Base-by-base conservation (phyloP, 2,797 vertebrate genomes). In the Clarias platycephalus region DNA sequence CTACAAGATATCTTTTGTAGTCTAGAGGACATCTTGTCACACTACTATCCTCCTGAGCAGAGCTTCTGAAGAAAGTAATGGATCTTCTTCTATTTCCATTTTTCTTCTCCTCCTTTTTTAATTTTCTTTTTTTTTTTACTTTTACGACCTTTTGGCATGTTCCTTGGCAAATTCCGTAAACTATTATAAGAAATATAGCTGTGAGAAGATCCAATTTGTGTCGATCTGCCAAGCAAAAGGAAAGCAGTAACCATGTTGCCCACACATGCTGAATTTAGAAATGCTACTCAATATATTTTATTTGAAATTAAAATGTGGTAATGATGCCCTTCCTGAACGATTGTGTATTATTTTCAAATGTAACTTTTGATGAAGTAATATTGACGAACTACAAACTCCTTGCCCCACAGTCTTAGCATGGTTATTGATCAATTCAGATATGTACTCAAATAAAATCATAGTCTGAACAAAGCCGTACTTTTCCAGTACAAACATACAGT, bases 121-220 rank as follows among this genome's bases (percentile, higher is more conserved):
- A 53, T 53, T 34, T 55, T 34, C 34, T 5, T 22, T 57, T 76
- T 13, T 22, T 24, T 62, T 62, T 40, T 60, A 0, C 5, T 8
- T 63, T 78, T 16, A 28, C 22, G 28, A 80, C 37, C 60, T 80
- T 80, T 80, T 66, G 62, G 62, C 63, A 55, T 80, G 57, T 40
- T 78, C 58, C 76, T 78, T 78, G 76, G 76, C 76, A 78, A 34
- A 80, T 80, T 63, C n/a, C 1, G 2, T 66, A 80, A 4, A 53
- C 62, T 80, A 53, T 49, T 80, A 5, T 66, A 53, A 80, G 60
- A 78, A 62, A n/a, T 40, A 78, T 78, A 1, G 1, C 76, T 62
- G 31, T 37, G 58, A 62, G 76, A 31, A 78, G 34, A 78, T 40
- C 6, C 22, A 34, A 78, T 62, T 78, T 40, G 31, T 40, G 22